Conservation (phyloP, 1,140 invertebrate species). For the Brachionus asplanchnoidis region DNA sequence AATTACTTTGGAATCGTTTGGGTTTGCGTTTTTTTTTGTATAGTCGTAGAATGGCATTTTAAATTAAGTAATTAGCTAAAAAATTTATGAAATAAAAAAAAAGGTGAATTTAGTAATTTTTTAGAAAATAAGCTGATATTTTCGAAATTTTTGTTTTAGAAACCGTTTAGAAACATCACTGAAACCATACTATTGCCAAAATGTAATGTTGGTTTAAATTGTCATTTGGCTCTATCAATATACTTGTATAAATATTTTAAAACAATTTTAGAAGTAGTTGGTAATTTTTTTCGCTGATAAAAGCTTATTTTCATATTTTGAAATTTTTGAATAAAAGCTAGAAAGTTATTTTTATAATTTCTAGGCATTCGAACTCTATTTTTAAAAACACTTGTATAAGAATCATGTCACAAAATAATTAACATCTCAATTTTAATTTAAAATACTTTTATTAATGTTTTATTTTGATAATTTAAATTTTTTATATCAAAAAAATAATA, state of each 20-base stretch:
- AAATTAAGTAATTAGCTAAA: not conserved
- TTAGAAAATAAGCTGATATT: not conserved
- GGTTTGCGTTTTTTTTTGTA: not conserved
- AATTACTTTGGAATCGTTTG: not conserved
- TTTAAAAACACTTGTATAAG: no score
- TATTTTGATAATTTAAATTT: no score
- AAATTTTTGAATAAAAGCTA: no score
- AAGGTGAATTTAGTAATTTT: not conserved
- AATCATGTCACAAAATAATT: no score
- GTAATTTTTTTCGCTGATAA: not conserved
- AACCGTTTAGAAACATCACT: not conserved
- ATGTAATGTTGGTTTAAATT: not conserved
- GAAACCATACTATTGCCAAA: not conserved
- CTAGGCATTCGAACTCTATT: no score
- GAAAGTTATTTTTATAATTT: no score
- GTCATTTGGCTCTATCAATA: not conserved
- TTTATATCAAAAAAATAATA: no score
- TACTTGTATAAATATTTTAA: not conserved
- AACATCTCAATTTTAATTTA: no score
- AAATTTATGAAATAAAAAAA: not conserved
- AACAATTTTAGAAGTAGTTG: not conserved
- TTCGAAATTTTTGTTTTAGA: conserved; percentile 10
- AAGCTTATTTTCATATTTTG: no score
- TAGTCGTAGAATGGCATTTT: conserved; percentile 24
- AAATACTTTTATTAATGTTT: no score